Conservation (phyloP, 2,797 vertebrate species). For the Rhyacichthys aspro region DNA sequence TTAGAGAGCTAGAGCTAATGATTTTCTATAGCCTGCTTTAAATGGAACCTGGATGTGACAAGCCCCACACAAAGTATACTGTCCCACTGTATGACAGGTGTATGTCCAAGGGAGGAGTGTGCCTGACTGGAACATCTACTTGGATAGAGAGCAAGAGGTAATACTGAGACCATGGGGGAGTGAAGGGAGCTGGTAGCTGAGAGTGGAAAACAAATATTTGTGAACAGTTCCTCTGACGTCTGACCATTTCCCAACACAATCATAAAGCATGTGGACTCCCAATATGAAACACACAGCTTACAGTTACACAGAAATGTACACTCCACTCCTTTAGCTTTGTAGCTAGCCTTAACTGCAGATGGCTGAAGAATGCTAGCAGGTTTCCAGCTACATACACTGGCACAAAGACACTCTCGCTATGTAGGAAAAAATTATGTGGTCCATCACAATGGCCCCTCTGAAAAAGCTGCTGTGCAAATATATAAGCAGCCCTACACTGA, state of each 20-base stretch:
- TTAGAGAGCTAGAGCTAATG: background rate
- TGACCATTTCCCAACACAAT: conserved; percentile 47
- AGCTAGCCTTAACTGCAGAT: conserved; percentile 37
- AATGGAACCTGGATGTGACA: conserved; percentile 11
- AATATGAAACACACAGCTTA: conserved; percentile 5
- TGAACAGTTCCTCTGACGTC: conserved; percentile 58
- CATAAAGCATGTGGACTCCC: conserved; percentile 18
- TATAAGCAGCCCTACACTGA: conserved; percentile 55
- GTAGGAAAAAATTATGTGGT: conserved; percentile 32
- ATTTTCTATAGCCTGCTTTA: background rate
- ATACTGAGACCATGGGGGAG: conserved; percentile 54
- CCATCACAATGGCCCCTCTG: conserved; percentile 54
- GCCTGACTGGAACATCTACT: conserved; percentile 58
- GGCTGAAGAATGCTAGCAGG: conserved; percentile 48
- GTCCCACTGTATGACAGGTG: conserved; percentile 66
- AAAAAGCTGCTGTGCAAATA: conserved; percentile 55
- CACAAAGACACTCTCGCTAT: conserved; percentile 51
- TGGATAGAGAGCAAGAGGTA: conserved; percentile 56
- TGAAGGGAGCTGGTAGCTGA: conserved; percentile 36
- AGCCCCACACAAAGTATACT: conserved; percentile 31
- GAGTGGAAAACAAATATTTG: conserved; percentile 72
- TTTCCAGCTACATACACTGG: conserved; percentile 33
- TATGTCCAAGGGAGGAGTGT: conserved; percentile 45
- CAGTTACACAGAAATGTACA: conserved; percentile 4
- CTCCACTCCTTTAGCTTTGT: conserved; percentile 20